phyloP scores from a whole-genome alignment of 2,888 invertebrate genomes.

The Strigamia transsilvanica region DNA sequence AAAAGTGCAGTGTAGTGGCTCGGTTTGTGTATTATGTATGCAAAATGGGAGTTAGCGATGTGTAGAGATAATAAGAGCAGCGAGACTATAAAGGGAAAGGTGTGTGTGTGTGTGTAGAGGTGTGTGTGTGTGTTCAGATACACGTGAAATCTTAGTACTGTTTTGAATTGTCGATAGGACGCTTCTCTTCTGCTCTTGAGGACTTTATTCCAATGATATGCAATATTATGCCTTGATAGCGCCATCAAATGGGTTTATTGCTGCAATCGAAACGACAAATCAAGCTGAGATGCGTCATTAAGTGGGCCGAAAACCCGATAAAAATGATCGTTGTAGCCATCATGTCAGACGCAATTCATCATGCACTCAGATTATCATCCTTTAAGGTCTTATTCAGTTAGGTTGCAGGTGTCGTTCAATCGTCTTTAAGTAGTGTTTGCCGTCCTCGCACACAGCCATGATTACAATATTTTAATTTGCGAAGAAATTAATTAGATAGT shows the following conservation, averaged over 20 bases:
- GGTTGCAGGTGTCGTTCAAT: constrained; percentile 28
- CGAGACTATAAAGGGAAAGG: constrained; percentile 39
- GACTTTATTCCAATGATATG: constrained; percentile 49
- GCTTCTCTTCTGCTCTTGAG: constrained; percentile 30
- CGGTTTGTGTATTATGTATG: constrained; percentile 45
- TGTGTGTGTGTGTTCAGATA: constrained; percentile 38
- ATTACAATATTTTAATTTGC: constrained; percentile 22
- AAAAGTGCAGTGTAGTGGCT: constrained; percentile 26
- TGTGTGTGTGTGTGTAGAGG: constrained; percentile 34
- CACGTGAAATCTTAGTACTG: constrained; percentile 48
- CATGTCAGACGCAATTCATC: constrained; percentile 49
- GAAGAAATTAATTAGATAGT: constrained; percentile 20
- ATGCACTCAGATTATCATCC: constrained; percentile 35
- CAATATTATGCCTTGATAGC: constrained; percentile 45
- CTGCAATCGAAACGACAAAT: constrained; percentile 47
- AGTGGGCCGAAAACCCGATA: constrained; percentile 49
- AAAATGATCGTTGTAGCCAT: constrained; percentile 47
- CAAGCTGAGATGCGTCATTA: constrained; percentile 49
- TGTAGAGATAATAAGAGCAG: constrained; percentile 40
- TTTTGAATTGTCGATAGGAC: constrained; percentile 49
- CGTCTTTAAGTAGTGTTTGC: constrained; percentile 24
- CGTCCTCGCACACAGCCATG: not conserved
- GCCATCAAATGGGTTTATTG: constrained; percentile 46
- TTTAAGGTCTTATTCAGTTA: constrained; percentile 37
- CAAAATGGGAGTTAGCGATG: constrained; percentile 49